These are phyloP conservation scores for Sisyra nigra DNA, from an alignment of 2,888 invertebrate genomes.

Conservation along the genomic window DNA sequence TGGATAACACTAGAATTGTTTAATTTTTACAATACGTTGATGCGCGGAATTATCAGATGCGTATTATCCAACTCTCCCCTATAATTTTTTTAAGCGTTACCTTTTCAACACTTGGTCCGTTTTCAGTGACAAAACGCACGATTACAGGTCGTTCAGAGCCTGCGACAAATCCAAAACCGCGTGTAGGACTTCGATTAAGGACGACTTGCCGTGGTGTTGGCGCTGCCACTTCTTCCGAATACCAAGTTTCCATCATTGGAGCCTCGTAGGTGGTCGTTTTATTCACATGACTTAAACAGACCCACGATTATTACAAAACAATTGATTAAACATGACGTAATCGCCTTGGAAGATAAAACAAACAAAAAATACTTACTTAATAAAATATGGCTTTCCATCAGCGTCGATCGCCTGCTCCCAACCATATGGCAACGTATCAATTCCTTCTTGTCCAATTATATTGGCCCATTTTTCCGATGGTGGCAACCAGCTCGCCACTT, in stretches of 20 bases:
- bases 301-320: background rate
- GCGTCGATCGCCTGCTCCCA: slow-evolving; percentile 82
- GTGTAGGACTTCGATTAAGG: slow-evolving; percentile 55
- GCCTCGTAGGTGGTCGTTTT: slow-evolving; percentile 87
- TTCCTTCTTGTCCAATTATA: slow-evolving; percentile 13
- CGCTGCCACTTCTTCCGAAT: slow-evolving; percentile 24
- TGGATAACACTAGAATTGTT: too few species aligned
- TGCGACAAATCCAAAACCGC: slow-evolving; percentile 92
- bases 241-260: slow-evolving; percentile 40
- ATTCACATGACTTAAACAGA: slow-evolving; percentile 52
- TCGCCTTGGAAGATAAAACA: background rate
- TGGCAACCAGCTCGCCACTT: slow-evolving; percentile 77
- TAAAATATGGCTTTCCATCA: slow-evolving; percentile 61
- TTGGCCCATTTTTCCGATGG: slow-evolving; percentile 68
- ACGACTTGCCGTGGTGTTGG: slow-evolving; percentile 65
- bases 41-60: too few species aligned
- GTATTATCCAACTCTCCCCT: too few species aligned
- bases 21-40: too few species aligned
- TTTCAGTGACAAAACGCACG: slow-evolving; percentile 76
- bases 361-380: slow-evolving; percentile 50
- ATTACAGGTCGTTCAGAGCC: slow-evolving; percentile 87
- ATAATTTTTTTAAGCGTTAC: too few species aligned
- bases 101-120: slow-evolving; percentile 82
- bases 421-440: slow-evolving; percentile 64
- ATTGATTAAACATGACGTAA: background rate